A percentile compares a stretch with the other conserved stretches of the same genome.
These are phyloP conservation scores for Sandelia bainsii DNA, from an alignment of 2,797 vertebrate genomes.

Conservation along the genomic window DNA sequence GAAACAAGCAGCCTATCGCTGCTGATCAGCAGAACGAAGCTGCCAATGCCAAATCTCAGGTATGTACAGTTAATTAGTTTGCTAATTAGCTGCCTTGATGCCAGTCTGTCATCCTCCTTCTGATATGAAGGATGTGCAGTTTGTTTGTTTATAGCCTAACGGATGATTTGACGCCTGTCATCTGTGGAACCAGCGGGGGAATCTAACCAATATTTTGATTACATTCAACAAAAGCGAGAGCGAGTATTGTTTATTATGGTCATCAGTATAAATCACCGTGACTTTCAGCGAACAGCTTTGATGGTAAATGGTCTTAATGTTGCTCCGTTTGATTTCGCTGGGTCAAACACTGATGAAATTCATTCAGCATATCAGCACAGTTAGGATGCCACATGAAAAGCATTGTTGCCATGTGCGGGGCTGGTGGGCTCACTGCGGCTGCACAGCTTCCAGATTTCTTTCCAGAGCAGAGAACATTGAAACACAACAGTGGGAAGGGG, in stretches of 20 bases:
- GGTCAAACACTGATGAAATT: conserved; percentile 2
- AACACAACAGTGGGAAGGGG: conserved; percentile 30
- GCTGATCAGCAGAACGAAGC: conserved; percentile 44
- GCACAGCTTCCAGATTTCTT: conserved; percentile 23
- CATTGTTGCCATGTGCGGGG: conserved; percentile 2
- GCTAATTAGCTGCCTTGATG: conserved; percentile 61
- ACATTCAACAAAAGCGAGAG: conserved; percentile 2
- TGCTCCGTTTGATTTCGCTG: conserved; percentile 1
- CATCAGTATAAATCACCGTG: neutral
- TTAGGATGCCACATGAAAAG: neutral
- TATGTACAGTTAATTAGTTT: conserved; percentile 66
- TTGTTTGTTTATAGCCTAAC: conserved; percentile 36
- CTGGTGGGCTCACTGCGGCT: conserved; percentile 23
- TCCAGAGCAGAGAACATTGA: conserved; percentile 30
- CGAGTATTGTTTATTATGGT: neutral
- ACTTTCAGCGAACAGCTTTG: conserved; percentile 16
- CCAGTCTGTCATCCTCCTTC: conserved; percentile 30
- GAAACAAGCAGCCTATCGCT: conserved; percentile 27
- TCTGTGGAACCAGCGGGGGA: conserved; percentile 8
- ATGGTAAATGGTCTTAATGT: conserved; percentile 15
- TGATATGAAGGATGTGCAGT: conserved; percentile 22
- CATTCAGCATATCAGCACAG: conserved; percentile 9
- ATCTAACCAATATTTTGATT: conserved; percentile 1
- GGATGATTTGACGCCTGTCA: conserved; percentile 36
- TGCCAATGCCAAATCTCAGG: conserved; percentile 53